These are phyloP conservation scores for Penaeus chinensis DNA, from an alignment of 1,140 invertebrate species.

Conservation along the genomic window DNA sequence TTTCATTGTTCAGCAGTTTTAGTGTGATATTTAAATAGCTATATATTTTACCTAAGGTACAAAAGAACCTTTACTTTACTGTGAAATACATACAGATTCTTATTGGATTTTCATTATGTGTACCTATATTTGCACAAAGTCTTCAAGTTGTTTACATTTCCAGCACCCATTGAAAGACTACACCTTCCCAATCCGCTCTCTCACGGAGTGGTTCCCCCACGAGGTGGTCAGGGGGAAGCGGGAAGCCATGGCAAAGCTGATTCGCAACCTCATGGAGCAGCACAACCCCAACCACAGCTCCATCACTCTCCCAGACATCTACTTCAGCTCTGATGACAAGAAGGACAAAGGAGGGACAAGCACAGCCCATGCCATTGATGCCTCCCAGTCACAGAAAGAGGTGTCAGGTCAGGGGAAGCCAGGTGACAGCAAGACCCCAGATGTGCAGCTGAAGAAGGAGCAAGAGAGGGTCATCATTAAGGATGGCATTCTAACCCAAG, in stretches of 20 bases:
- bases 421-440: too few species aligned
- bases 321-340: conserved; percentile 48
- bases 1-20: neutral
- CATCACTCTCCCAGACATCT: conserved; percentile 58
- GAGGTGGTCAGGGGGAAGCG: conserved; percentile 67
- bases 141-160: conserved; percentile 46
- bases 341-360: conserved; percentile 29
- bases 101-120: neutral
- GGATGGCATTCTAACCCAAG: too few species aligned
- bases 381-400: neutral
- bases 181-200: conserved; percentile 67
- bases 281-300: conserved; percentile 65
- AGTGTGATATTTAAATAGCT: too few species aligned
- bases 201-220: conserved; percentile 69
- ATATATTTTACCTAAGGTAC: too few species aligned
- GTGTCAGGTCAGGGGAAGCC: too few species aligned
- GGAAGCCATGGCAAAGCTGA: conserved; percentile 67
- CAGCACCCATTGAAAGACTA: conserved; percentile 69
- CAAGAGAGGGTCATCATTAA: too few species aligned
- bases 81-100: neutral
- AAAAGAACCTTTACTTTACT: too few species aligned
- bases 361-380: neutral
- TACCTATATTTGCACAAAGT: too few species aligned
- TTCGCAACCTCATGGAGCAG: conserved; percentile 67
- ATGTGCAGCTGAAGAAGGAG: too few species aligned